phyloP scores from a whole-genome alignment of 2,888 invertebrate genomes.

The Andrena trimmerana region DNA sequence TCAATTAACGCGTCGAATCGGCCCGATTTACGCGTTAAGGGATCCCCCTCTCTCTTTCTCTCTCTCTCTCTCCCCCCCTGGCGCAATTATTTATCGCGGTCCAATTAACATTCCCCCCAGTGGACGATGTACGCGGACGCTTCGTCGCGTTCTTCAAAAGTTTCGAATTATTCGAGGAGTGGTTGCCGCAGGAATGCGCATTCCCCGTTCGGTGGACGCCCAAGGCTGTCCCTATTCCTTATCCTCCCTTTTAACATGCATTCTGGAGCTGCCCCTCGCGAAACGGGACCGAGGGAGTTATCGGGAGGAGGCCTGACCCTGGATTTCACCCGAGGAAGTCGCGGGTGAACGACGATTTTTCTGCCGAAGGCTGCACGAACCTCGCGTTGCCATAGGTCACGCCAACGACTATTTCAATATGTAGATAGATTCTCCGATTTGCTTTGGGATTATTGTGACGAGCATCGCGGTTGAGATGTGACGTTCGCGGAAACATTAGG shows the following conservation, averaged over 20 bases:
- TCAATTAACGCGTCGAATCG: slow-evolving; percentile 31
- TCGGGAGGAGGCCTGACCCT: too few species aligned
- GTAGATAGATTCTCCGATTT: background rate
- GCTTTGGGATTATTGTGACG: background rate
- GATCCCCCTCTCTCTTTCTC: background rate
- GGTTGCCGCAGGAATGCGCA: slow-evolving; percentile 44
- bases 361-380: too few species aligned
- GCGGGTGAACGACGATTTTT: too few species aligned
- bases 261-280: too few species aligned
- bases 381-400: too few species aligned
- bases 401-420: too few species aligned
- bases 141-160: slow-evolving; percentile 42
- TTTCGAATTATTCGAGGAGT: slow-evolving; percentile 44
- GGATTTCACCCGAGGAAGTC: too few species aligned
- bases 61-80: background rate
- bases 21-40: slow-evolving; percentile 30
- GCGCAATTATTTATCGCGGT: slow-evolving; percentile 27
- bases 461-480: slow-evolving; percentile 19
- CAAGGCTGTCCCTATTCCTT: slow-evolving; percentile 23
- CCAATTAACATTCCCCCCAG: slow-evolving; percentile 41
- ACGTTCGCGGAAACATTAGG: slow-evolving; percentile 39
- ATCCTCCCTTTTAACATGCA: slow-evolving; percentile 8
- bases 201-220: slow-evolving; percentile 8
- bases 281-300: too few species aligned
- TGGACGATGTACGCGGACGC: slow-evolving; percentile 3